Base-by-base conservation (phyloP, 2,888 invertebrate genomes). In the Xestia ashworthii region DNA sequence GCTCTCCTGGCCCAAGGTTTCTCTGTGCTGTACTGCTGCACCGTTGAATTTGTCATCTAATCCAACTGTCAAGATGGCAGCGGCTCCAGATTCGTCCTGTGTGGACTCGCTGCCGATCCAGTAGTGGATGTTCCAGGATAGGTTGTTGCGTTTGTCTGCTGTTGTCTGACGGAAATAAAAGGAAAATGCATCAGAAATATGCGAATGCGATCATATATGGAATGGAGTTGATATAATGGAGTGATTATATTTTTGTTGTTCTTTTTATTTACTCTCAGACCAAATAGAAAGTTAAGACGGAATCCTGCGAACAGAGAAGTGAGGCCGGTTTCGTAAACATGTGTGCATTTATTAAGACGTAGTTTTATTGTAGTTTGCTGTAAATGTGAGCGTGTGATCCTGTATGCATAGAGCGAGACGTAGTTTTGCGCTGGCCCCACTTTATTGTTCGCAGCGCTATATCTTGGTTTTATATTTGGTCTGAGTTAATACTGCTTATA, bases 1-100 rank as follows among this genome's bases (percentile, higher is more conserved):
- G 16, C 98, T 98, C 94, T 99, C 99, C 88, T 99, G 98, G 53
- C 98, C 98, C 96, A 99, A 98, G 8, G 98, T 98, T 95, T 99
- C 99, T 71, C 99, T 97, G 93, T 99, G 98, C 93, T 99, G 99
- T 0, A 99, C 97, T 0, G 99, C 98, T 0, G 97, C 98, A 0
- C 99, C 99, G 19, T 98, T 98, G 60, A 99, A 97, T 79, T 97
- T 97, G 90, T 99, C 98, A 89, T 99, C 99, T 71, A 99, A 94
- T 76, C 98, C 98, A 0, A 99, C 98, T 0, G 98, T 97, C 83
- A 98, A 94, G 74, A 98, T 98, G 76, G 98, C 98, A 0, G 98
- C 98, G 5, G 98, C 97, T 0, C 98, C 98, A 5, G 98, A 97
- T 94, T 98, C 98, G 93, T 98, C 98, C 92, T 98, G 98, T 0